phyloP scores from a whole-genome alignment of 2,113 vertebrate genomes.

The Pluvialis apricaria region DNA sequence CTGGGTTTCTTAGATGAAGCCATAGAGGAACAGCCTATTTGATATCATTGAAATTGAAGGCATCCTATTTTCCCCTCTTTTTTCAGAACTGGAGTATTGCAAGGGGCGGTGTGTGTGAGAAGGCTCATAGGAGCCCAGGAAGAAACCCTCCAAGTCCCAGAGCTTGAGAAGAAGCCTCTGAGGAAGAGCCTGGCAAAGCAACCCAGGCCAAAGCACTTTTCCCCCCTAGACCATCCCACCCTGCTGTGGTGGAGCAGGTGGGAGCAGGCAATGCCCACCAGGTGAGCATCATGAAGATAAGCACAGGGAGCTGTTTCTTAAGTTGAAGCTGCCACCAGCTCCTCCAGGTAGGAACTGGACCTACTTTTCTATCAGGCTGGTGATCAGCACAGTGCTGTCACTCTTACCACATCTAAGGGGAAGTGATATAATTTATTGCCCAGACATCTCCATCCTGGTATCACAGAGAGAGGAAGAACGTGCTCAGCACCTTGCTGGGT shows the following conservation, averaged over 20 bases:
- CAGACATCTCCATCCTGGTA: background rate
- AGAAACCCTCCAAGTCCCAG: background rate
- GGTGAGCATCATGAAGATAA: background rate
- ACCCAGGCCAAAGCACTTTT: background rate
- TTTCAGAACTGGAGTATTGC: background rate
- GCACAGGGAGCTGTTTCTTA: background rate
- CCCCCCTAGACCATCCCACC: background rate
- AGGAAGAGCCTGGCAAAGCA: background rate
- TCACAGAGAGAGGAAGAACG: accelerated
- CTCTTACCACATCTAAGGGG: background rate
- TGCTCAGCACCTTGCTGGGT: background rate
- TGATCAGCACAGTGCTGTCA: background rate
- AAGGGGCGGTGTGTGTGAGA: background rate
- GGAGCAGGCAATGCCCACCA: background rate
- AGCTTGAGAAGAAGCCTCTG: background rate
- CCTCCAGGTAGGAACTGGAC: background rate
- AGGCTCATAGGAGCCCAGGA: background rate
- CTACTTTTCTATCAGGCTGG: background rate
- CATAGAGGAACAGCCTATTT: background rate
- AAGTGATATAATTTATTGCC: background rate
- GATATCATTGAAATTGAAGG: background rate
- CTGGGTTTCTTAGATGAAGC: background rate
- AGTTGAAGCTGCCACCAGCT: background rate
- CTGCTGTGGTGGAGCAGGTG: background rate
- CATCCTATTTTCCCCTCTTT: background rate